Percentiles rank a stretch among this genome's conserved stretches.
phyloP scores from a whole-genome alignment of 2,888 invertebrate species.

The Podotricha telesiphe region DNA sequence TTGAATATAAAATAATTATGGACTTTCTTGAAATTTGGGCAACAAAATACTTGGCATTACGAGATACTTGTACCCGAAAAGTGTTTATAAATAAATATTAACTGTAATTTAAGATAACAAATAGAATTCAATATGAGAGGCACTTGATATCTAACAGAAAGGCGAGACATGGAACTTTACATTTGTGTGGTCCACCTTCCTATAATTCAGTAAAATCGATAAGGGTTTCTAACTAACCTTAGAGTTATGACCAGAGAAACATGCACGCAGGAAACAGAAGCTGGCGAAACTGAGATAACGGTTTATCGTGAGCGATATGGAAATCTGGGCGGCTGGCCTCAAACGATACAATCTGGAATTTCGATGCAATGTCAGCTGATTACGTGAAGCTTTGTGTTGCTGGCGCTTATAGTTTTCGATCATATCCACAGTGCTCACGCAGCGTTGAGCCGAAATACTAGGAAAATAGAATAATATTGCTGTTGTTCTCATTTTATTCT shows the following conservation, averaged over 20 bases:
- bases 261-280: slow-evolving; percentile 49
- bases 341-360: slow-evolving; percentile 45
- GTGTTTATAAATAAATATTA: too few relatives aligned
- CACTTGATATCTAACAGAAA: slow-evolving; percentile 21
- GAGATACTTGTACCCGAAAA: too few relatives aligned
- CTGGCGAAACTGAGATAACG: slow-evolving; percentile 66
- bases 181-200: slow-evolving; percentile 40
- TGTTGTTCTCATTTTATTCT: too few relatives aligned
- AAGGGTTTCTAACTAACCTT: slow-evolving; percentile 43
- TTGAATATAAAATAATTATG: not conserved
- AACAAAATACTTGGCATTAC: too few relatives aligned
- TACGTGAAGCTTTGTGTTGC: slow-evolving; percentile 44
- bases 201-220: slow-evolving; percentile 42
- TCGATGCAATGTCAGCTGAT: slow-evolving; percentile 45
- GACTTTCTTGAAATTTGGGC: not conserved
- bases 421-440: slow-evolving; percentile 37
- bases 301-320: slow-evolving; percentile 52
- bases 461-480: slow-evolving; percentile 14
- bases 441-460: slow-evolving; percentile 4
- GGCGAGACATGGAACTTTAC: slow-evolving; percentile 3
- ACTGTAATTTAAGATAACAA: not conserved
- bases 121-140: slow-evolving; percentile 10
- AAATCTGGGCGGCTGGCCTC: slow-evolving; percentile 44
- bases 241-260: slow-evolving; percentile 39
- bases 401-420: slow-evolving; percentile 39